These are phyloP conservation scores for Acrocephalus arundinaceus DNA, from an alignment of 2,113 vertebrate species.

Conservation along the genomic window DNA sequence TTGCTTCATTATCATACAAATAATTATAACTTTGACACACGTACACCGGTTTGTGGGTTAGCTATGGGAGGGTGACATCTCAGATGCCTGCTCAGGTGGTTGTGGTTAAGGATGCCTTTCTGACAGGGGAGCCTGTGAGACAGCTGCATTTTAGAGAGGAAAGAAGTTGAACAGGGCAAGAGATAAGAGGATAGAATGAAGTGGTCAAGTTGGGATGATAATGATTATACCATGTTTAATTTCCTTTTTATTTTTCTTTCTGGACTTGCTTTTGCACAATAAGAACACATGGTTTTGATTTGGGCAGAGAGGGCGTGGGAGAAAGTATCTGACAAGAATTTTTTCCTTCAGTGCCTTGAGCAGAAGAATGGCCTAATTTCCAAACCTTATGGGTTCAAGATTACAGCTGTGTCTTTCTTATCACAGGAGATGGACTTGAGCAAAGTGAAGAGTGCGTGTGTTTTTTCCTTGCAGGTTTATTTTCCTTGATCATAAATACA, in stretches of 20 bases:
- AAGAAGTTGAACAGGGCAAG: neutral
- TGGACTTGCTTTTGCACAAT: conserved; percentile 37
- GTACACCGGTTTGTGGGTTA: neutral
- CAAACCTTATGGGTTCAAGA: conserved; percentile 52
- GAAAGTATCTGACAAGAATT: conserved; percentile 59
- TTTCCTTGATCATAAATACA: neutral
- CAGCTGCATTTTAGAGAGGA: neutral
- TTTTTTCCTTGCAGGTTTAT: neutral
- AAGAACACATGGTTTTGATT: conserved; percentile 64
- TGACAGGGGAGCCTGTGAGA: neutral
- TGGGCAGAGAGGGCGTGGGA: conserved; percentile 51
- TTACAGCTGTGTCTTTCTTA: conserved; percentile 40
- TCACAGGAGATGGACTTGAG: conserved; percentile 6
- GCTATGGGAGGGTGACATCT: neutral
- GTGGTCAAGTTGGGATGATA: neutral
- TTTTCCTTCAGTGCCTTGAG: conserved; percentile 59
- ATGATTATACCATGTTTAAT: conserved; percentile 4
- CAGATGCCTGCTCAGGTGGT: neutral
- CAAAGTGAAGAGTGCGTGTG: neutral
- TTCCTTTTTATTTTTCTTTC: neutral
- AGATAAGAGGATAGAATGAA: neutral
- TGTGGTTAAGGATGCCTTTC: neutral
- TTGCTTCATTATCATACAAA: neutral
- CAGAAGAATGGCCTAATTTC: conserved; percentile 61
- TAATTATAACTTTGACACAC: neutral